Evolutionary conservation across 2,113 vertebrate species (phyloP).

Genomic region (Lampris incognitus): DNA sequence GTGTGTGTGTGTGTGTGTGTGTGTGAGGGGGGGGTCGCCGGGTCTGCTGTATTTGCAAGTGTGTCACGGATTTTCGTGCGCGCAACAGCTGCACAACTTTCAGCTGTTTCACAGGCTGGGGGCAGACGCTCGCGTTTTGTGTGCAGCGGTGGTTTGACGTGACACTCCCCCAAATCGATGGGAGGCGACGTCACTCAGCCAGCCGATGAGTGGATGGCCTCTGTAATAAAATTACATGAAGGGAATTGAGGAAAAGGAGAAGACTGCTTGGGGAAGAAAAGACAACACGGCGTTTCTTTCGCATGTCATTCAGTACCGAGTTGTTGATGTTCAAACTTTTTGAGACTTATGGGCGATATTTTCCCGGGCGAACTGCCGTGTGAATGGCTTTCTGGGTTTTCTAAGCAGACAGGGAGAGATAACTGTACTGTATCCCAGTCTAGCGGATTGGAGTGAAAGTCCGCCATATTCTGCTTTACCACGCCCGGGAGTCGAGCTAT

Average conservation of each 20-base stretch:
- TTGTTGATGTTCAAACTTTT: slow-evolving; percentile 17
- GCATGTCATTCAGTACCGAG: not conserved
- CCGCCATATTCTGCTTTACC: slow-evolving; percentile 85
- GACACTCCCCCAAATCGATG: slow-evolving; percentile 67
- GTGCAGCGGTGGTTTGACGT: slow-evolving; percentile 57
- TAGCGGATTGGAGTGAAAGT: slow-evolving; percentile 80
- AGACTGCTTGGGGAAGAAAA: slow-evolving; percentile 41
- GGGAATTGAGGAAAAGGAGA: slow-evolving; percentile 72
- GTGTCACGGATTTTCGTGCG: too few species aligned
- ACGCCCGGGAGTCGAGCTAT: slow-evolving; percentile 79
- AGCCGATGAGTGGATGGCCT: slow-evolving; percentile 77
- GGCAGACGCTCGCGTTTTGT: slow-evolving; percentile 20
- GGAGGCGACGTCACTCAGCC: slow-evolving; percentile 77
- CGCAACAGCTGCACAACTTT: too few species aligned
- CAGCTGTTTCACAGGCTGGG: slow-evolving; percentile 61
- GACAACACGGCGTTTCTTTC: slow-evolving; percentile 6
- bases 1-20: too few species aligned
- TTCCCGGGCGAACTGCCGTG: slow-evolving; percentile 14
- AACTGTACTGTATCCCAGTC: slow-evolving; percentile 69
- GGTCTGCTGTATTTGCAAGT: too few species aligned
- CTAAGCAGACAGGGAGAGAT: slow-evolving; percentile 55
- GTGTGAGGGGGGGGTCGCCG: too few species aligned
- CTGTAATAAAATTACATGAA: slow-evolving; percentile 75
- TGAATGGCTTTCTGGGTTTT: slow-evolving; percentile 54
- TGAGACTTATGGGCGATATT: not conserved